A percentile compares a stretch with the other conserved stretches of the same genome.
phyloP scores from a whole-genome alignment of 2,888 invertebrate species.

The Leptinotarsa haldemani region DNA sequence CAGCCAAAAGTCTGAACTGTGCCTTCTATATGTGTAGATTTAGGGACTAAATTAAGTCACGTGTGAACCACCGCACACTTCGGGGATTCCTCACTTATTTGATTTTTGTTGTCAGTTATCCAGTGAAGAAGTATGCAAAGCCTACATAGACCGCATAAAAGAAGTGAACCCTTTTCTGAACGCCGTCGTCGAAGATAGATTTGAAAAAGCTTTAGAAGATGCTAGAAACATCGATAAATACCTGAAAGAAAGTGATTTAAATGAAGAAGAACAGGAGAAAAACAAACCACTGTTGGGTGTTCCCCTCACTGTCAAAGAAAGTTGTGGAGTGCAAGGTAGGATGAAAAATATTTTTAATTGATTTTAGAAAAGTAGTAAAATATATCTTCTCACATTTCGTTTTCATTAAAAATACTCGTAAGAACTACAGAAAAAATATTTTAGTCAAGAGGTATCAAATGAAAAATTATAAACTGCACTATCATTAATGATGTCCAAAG shows the following conservation, averaged over 20 bases:
- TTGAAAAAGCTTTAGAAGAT: slow-evolving; percentile 78
- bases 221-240: slow-evolving; percentile 76
- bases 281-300: slow-evolving; percentile 81
- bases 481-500: no score
- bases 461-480: no score
- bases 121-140: slow-evolving; percentile 76
- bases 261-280: slow-evolving; percentile 53
- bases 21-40: no score
- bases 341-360: not conserved
- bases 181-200: slow-evolving; percentile 83
- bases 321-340: slow-evolving; percentile 78
- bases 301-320: slow-evolving; percentile 86
- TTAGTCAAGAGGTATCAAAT: no score
- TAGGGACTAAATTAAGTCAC: no score
- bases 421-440: no score
- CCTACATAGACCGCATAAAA: slow-evolving; percentile 81
- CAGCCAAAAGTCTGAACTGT: no score
- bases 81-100: not conserved
- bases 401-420: no score
- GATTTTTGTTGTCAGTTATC: slow-evolving; percentile 69
- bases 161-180: slow-evolving; percentile 83
- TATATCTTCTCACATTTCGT: no score
- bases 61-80: no score
- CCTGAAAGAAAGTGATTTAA: slow-evolving; percentile 48
- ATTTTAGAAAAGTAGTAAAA: no score